These are phyloP conservation scores for Fratercula arctica DNA, from an alignment of 2,797 vertebrate genomes.

Conservation along the genomic window DNA sequence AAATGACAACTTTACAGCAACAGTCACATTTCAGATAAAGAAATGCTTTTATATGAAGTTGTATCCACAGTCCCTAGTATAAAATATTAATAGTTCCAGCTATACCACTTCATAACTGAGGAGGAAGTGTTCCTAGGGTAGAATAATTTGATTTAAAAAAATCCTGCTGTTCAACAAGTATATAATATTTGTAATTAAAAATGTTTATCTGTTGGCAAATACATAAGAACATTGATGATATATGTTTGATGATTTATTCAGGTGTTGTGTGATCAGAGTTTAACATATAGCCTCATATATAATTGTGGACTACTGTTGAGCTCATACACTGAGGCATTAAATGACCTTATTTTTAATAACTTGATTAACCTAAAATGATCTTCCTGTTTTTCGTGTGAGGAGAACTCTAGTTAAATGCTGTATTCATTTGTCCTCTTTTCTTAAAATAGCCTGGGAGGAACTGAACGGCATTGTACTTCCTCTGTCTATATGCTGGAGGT, in stretches of 20 bases:
- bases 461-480: background rate
- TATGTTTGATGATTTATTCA: background rate
- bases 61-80: slow-evolving; percentile 19
- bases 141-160: background rate
- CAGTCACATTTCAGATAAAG: slow-evolving; percentile 31
- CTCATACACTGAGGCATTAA: background rate
- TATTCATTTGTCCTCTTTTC: background rate
- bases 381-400: background rate
- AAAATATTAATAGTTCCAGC: slow-evolving; percentile 53
- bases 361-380: background rate
- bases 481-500: background rate
- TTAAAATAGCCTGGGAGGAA: slow-evolving; percentile 56
- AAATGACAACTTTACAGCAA: slow-evolving; percentile 32
- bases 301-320: background rate
- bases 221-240: background rate
- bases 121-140: background rate
- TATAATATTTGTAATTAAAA: slow-evolving; percentile 33
- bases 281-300: background rate
- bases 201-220: background rate
- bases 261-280: background rate
- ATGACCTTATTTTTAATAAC: slow-evolving; percentile 29
- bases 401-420: background rate
- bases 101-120: background rate
- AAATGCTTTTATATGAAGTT: slow-evolving; percentile 45
- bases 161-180: background rate